These are phyloP conservation scores for Plusia festucae DNA, from an alignment of 2,888 invertebrate species.

Conservation along the genomic window DNA sequence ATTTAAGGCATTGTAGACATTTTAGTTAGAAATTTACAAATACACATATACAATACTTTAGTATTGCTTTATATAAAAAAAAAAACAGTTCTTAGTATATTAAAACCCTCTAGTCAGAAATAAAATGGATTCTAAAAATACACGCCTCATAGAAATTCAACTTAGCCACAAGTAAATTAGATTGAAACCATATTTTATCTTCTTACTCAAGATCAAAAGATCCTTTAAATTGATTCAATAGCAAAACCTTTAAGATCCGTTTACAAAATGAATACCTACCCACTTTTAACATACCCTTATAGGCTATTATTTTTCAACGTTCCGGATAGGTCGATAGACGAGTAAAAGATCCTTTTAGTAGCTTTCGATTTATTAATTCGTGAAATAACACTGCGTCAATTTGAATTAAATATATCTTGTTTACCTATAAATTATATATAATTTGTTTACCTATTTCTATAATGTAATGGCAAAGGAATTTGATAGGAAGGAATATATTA, in stretches of 20 bases:
- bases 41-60: too few relatives aligned
- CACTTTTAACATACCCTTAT: too few relatives aligned
- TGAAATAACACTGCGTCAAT: conserved; percentile 37
- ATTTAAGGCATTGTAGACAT: too few relatives aligned
- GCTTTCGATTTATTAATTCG: conserved; percentile 25
- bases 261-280: conserved; percentile 10
- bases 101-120: too few relatives aligned
- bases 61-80: too few relatives aligned
- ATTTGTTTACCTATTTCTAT: conserved; percentile 39
- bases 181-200: neutral
- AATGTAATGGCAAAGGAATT: conserved; percentile 25
- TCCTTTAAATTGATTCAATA: neutral
- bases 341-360: conserved; percentile 6
- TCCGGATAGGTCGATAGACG: conserved; percentile 10
- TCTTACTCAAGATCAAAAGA: neutral
- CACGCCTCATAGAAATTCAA: neutral
- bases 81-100: too few relatives aligned
- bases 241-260: neutral
- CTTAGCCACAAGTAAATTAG: neutral
- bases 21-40: too few relatives aligned
- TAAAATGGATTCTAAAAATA: neutral
- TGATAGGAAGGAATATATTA: conserved; percentile 43
- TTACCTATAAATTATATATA: too few relatives aligned
- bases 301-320: neutral
- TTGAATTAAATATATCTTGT: too few relatives aligned